Evolutionary conservation across 2,797 vertebrate genomes (phyloP).

Genomic region (Poecilia gillii): DNA sequence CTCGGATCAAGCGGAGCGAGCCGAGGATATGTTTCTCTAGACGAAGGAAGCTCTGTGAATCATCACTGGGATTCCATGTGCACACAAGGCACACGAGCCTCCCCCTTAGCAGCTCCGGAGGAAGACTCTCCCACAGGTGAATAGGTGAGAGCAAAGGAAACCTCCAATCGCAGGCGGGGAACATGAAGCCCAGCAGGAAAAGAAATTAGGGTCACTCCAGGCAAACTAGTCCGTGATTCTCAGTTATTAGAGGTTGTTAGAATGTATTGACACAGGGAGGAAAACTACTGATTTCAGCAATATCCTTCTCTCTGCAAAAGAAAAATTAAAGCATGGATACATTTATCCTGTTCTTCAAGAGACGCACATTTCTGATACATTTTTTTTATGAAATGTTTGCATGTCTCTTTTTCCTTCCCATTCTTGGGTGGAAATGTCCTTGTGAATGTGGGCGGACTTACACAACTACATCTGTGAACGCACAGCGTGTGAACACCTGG

Average conservation of each 20-base stretch:
- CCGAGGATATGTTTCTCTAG: conserved; percentile 49
- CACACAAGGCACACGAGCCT: conserved; percentile 38
- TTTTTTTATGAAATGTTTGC: neutral
- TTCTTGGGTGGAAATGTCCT: conserved; percentile 69
- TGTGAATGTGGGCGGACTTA: conserved; percentile 51
- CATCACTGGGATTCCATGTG: conserved; percentile 67
- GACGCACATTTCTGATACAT: neutral
- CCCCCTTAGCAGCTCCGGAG: conserved; percentile 48
- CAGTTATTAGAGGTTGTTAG: conserved; percentile 23
- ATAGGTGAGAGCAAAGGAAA: conserved; percentile 52
- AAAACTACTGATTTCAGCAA: conserved; percentile 4
- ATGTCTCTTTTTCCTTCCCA: conserved; percentile 29
- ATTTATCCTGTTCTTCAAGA: conserved; percentile 10
- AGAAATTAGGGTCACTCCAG: conserved; percentile 10
- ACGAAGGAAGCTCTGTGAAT: conserved; percentile 62
- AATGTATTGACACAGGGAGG: conserved; percentile 8
- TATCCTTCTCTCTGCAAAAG: neutral
- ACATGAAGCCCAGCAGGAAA: conserved; percentile 17
- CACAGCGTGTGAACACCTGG: conserved; percentile 56
- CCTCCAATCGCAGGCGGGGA: conserved; percentile 42
- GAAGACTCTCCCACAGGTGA: conserved; percentile 60
- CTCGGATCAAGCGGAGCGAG: conserved; percentile 42
- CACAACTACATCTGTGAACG: conserved; percentile 47
- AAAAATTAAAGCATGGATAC: neutral
- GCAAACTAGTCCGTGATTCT: conserved; percentile 13